Conservation (phyloP, 1,140 invertebrate species). For the Brachionus rubens region DNA sequence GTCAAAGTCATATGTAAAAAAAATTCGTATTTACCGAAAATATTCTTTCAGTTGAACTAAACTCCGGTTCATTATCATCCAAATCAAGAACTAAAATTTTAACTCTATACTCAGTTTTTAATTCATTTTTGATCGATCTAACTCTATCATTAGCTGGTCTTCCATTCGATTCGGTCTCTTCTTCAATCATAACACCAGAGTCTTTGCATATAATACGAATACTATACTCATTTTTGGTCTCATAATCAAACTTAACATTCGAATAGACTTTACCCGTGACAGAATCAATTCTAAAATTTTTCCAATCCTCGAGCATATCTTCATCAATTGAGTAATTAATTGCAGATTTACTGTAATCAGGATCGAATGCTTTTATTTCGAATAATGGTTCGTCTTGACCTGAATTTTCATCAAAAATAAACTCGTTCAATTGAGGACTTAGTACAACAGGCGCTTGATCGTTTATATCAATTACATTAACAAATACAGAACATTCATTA, state of each 20-base stretch:
- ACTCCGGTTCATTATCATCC: constrained; percentile 41
- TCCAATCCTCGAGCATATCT: constrained; percentile 15
- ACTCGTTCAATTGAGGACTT: background rate
- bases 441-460: background rate
- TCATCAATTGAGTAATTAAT: constrained; percentile 29
- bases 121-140: background rate
- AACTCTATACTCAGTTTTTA: constrained; percentile 12
- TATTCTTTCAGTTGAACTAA: background rate
- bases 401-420: constrained; percentile 30
- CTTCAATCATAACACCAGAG: constrained; percentile 19
- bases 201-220: constrained; percentile 31
- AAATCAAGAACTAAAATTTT: constrained; percentile 33
- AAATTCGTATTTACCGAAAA: too few relatives aligned
- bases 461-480: constrained; percentile 42
- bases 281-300: constrained; percentile 11
- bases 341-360: constrained; percentile 12
- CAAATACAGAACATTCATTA: constrained; percentile 3
- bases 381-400: background rate
- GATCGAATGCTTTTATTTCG: constrained; percentile 36
- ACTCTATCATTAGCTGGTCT: constrained; percentile 1
- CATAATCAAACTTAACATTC: constrained; percentile 27
- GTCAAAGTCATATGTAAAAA: too few relatives aligned
- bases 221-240: constrained; percentile 3
- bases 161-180: background rate
- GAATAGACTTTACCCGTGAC: constrained; percentile 14